Conservation (phyloP, 2,888 invertebrate species). For the Dichetophora obliterata region DNA sequence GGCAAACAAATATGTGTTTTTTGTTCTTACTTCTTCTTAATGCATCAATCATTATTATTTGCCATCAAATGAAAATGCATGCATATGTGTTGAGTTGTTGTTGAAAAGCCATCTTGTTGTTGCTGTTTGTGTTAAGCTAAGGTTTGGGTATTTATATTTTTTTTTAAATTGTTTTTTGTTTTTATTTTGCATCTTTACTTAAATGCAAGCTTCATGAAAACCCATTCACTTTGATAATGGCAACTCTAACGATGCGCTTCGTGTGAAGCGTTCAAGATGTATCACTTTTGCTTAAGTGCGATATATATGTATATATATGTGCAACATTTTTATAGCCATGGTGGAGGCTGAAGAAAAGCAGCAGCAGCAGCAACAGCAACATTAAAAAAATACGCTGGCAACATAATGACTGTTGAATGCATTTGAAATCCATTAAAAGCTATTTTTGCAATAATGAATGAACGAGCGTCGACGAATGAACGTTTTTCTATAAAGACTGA, state of each 20-base stretch:
- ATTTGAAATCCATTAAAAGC: slow-evolving; percentile 68
- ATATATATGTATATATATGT: slow-evolving; percentile 25
- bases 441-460: slow-evolving; percentile 62
- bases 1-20: not conserved
- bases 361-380: not conserved
- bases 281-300: slow-evolving; percentile 44
- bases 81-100: not conserved
- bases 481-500: slow-evolving; percentile 38
- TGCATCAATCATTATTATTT: slow-evolving; percentile 44
- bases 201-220: slow-evolving; percentile 17
- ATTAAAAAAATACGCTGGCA: not conserved
- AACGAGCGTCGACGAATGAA: slow-evolving; percentile 28
- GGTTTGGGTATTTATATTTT: not conserved
- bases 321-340: not conserved
- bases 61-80: slow-evolving; percentile 32
- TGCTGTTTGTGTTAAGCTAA: not conserved
- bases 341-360: not conserved
- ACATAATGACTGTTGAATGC: slow-evolving; percentile 48
- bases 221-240: slow-evolving; percentile 38
- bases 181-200: not conserved
- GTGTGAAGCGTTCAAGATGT: slow-evolving; percentile 43
- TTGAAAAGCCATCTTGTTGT: slow-evolving; percentile 10
- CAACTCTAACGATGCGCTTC: slow-evolving; percentile 37
- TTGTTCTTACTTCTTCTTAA: slow-evolving; percentile 16
- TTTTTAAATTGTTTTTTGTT: not conserved